Evolutionary conservation across 1,140 invertebrate species (phyloP), one percentile per base, ranked within the genome.

Genomic region (Zaprionus nigranus): DNA sequence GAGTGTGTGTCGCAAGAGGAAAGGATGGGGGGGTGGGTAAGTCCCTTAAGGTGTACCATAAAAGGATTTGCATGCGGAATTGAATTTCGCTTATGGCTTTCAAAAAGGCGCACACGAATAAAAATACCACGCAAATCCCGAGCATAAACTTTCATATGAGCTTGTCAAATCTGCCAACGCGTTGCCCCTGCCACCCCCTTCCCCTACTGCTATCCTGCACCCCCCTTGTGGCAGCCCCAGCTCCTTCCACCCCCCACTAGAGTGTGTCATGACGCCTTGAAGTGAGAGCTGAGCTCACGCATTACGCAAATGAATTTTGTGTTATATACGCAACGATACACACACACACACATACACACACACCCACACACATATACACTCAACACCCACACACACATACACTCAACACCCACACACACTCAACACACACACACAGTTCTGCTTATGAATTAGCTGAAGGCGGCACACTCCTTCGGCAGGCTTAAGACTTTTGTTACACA

Each of bases 301-400:
- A 88, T 88, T 88, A 88, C 71, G 85, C 81, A 88, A 90, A 90
- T 90, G 85, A 88, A 77, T 84, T 79, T 77, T 67, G 71, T 64
- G 54, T 63, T 74, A 46, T 49, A 58, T 17, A 53, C 28, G 13
- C 13, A 17, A 26, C 34, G 12, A 15, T 11, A 20, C 51, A 58
- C 54, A 34, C 12, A 56, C 36, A 38, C 20, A 65, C 30, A 56
- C 62, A 17, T 17, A 17, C n/a, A 26, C 53, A 30, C 60, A 51
- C 62, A 38, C 20, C 57, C 30, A 56, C 62, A 26, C 53, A 30
- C 60, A 51, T 58, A 51, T 9, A 15, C 15, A n/a, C 22, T 30
- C 28, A 9, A 56, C 59, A 38, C 13, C 40, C 54, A 34, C 17
- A 56, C 34, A 36, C 20, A 20, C 20, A 17, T 17, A 17, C 17